phyloP scores from a whole-genome alignment of 2,113 vertebrate species.

The Aptenodytes forsteri region DNA sequence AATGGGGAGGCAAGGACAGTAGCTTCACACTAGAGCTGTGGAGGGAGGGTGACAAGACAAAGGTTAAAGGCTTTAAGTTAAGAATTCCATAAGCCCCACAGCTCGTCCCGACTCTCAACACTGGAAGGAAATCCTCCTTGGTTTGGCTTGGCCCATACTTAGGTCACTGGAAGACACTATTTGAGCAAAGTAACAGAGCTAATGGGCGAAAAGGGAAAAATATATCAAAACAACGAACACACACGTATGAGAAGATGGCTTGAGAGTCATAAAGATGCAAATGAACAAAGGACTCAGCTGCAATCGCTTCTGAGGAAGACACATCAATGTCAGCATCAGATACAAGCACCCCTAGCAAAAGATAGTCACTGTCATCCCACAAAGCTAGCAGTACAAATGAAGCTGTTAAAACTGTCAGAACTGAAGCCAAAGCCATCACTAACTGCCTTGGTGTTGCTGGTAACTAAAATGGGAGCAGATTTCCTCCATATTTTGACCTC shows the following conservation, averaged over 20 bases:
- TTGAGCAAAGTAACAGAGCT: neutral
- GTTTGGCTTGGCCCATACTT: neutral
- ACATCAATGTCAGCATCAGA: slow-evolving; percentile 11
- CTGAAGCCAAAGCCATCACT: neutral
- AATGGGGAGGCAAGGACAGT: neutral
- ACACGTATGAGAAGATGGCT: neutral
- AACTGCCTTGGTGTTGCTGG: neutral
- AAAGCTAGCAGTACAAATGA: slow-evolving; percentile 1
- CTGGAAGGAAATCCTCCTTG: neutral
- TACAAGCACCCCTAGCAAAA: neutral
- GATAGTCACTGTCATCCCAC: slow-evolving; percentile 28
- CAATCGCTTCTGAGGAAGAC: neutral
- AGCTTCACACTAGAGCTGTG: neutral
- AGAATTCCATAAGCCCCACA: neutral
- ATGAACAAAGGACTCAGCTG: slow-evolving; percentile 30
- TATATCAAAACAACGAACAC: neutral
- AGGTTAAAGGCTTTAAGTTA: neutral
- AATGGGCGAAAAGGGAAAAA: neutral
- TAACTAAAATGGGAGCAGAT: slow-evolving; percentile 1
- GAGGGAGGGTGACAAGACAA: neutral
- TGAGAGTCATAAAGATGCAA: neutral
- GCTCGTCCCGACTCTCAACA: neutral
- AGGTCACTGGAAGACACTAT: neutral
- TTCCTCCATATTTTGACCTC: neutral
- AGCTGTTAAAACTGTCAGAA: slow-evolving; percentile 37